phyloP scores from a whole-genome alignment of 92 coral and sea anemone genomes.

The Anthopleura xanthogrammica region DNA sequence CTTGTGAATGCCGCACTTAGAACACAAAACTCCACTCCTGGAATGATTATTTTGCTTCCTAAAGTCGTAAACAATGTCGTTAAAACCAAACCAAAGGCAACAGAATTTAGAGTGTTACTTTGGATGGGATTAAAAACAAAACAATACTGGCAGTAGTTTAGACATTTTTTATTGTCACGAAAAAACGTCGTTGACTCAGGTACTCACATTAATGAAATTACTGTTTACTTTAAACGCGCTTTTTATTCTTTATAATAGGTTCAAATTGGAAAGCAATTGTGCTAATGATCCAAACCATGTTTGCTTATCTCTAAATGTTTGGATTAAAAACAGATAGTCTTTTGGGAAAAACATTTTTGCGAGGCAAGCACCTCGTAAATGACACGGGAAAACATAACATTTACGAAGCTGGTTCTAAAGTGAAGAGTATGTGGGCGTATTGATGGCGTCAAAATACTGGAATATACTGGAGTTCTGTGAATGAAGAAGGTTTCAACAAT shows the following conservation, averaged over 20 bases:
- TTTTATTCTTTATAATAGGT: neutral
- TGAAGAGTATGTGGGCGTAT: too few relatives aligned
- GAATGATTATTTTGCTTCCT: neutral
- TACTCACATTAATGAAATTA: neutral
- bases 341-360: neutral
- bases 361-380: neutral
- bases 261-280: constrained; percentile 4
- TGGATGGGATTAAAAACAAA: neutral
- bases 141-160: neutral
- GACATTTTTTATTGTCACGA: neutral
- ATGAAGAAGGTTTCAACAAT: too few relatives aligned
- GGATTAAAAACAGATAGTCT: neutral
- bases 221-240: neutral
- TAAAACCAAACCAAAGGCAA: neutral
- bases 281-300: neutral
- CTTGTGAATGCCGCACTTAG: neutral
- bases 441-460: too few relatives aligned
- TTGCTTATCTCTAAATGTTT: neutral
- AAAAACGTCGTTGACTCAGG: neutral
- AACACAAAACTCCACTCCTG: neutral
- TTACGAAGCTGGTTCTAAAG: neutral
- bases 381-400: neutral
- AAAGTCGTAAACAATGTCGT: neutral
- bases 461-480: too few relatives aligned
- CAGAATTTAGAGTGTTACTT: constrained; percentile 1